Percentiles rank a stretch among this genome's conserved stretches.
These are phyloP conservation scores for Rhingia campestris DNA, from an alignment of 2,888 invertebrate genomes.

Conservation along the genomic window DNA sequence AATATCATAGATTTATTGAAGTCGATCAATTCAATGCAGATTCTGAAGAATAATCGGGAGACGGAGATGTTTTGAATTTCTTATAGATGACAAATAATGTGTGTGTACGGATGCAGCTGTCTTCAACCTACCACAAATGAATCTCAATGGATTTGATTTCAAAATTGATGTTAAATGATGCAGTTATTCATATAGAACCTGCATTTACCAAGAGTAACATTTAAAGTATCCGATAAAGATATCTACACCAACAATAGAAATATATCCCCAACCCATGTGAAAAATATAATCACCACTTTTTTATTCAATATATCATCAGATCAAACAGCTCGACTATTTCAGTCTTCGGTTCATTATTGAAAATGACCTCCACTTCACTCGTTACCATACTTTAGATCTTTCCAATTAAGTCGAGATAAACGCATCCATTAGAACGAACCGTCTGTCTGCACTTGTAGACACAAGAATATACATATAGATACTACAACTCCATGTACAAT, in stretches of 20 bases:
- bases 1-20: not conserved
- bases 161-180: too few relatives aligned
- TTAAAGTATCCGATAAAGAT: too few relatives aligned
- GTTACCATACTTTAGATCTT: slow-evolving; percentile 16
- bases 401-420: slow-evolving; percentile 57
- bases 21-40: slow-evolving; percentile 5
- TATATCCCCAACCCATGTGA: too few relatives aligned
- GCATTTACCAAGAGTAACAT: too few relatives aligned
- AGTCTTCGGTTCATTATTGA: slow-evolving; percentile 21
- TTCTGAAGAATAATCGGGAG: not conserved
- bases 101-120: not conserved
- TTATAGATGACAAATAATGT: not conserved
- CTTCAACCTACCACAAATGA: too few relatives aligned
- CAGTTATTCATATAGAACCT: too few relatives aligned
- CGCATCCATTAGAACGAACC: slow-evolving; percentile 29
- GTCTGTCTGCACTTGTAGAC: slow-evolving; percentile 67
- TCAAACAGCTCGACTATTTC: too few relatives aligned
- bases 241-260: too few relatives aligned
- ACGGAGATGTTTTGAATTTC: too few relatives aligned
- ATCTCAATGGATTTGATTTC: too few relatives aligned
- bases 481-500: slow-evolving; percentile 28
- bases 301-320: too few relatives aligned
- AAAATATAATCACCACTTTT: too few relatives aligned
- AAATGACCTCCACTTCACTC: slow-evolving; percentile 27
- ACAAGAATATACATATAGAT: slow-evolving; percentile 14